Percentiles rank a stretch among this genome's conserved stretches.
These are phyloP conservation scores for Apus apus DNA, from an alignment of 2,113 vertebrate genomes.

Conservation along the genomic window DNA sequence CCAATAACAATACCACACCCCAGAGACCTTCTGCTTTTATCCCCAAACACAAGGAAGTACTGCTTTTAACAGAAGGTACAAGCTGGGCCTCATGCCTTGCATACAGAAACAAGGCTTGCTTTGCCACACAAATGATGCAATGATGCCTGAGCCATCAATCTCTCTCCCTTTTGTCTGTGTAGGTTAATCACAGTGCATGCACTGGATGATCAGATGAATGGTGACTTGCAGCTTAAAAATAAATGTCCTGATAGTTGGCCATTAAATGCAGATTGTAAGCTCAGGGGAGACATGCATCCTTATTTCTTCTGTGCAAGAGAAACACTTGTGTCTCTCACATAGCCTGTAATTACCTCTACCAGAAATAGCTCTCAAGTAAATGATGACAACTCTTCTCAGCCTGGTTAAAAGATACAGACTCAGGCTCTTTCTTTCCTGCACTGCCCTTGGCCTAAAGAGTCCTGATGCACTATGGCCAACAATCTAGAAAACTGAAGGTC, in stretches of 20 bases:
- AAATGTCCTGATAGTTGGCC: background rate
- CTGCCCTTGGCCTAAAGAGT: background rate
- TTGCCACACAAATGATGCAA: background rate
- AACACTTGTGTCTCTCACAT: background rate
- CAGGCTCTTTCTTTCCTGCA: background rate
- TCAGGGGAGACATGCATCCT: background rate
- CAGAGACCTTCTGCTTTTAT: background rate
- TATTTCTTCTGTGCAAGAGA: background rate
- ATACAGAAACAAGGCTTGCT: background rate
- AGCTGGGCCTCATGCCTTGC: slow-evolving; percentile 15
- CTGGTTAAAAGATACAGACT: background rate
- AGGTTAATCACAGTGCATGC: background rate
- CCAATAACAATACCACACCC: background rate
- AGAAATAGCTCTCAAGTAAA: background rate
- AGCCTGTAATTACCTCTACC: background rate
- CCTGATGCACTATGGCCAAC: background rate
- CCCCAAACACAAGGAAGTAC: background rate
- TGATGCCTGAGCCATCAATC: background rate
- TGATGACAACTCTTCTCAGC: background rate
- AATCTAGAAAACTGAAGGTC: background rate
- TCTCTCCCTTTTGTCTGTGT: background rate
- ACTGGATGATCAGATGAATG: background rate
- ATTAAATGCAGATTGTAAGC: background rate
- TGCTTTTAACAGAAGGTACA: background rate
- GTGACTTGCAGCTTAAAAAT: background rate